These are phyloP conservation scores for Drosophila niveifrons DNA, from an alignment of 2,888 invertebrate genomes.

Conservation along the genomic window DNA sequence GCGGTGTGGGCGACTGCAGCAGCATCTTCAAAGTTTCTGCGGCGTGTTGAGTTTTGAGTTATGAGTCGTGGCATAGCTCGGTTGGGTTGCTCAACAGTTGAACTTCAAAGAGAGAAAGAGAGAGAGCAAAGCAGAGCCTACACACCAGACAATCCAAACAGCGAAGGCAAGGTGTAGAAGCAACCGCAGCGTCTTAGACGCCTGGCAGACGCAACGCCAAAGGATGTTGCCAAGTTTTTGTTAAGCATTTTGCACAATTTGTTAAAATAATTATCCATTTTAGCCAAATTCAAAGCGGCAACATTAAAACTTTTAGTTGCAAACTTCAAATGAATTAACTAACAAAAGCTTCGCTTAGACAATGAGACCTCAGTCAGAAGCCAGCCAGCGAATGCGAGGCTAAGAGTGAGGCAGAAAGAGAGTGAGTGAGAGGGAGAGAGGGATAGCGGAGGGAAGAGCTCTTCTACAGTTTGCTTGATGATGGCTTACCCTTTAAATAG, in stretches of 20 bases:
- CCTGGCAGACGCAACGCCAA: background rate
- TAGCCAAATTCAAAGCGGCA: conserved; percentile 74
- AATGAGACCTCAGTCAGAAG: conserved; percentile 30
- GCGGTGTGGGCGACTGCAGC: conserved; percentile 13
- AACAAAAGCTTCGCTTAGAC: conserved; percentile 54
- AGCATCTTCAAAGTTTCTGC: conserved; percentile 61
- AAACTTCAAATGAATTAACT: conserved; percentile 74
- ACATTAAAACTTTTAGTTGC: conserved; percentile 73
- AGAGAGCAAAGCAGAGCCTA: background rate
- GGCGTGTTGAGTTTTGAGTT: conserved; percentile 64
- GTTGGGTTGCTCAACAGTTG: conserved; percentile 40
- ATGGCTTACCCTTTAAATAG: conserved; percentile 48
- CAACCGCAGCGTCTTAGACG: conserved; percentile 31
- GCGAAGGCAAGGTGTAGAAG: conserved; percentile 1
- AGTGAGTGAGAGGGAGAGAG: background rate
- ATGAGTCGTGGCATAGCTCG: conserved; percentile 38
- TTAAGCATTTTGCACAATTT: conserved; percentile 70
- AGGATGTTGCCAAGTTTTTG: conserved; percentile 48
- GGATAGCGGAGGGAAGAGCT: background rate
- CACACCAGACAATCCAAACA: background rate
- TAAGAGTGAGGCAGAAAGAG: background rate
- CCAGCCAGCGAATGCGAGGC: conserved; percentile 24
- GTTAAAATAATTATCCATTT: conserved; percentile 79
- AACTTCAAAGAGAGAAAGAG: background rate
- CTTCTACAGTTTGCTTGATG: conserved; percentile 40